Evolutionary conservation across 2,888 invertebrate genomes (phyloP), one percentile per base, ranked within the genome.

Genomic region (Aelia acuminata): DNA sequence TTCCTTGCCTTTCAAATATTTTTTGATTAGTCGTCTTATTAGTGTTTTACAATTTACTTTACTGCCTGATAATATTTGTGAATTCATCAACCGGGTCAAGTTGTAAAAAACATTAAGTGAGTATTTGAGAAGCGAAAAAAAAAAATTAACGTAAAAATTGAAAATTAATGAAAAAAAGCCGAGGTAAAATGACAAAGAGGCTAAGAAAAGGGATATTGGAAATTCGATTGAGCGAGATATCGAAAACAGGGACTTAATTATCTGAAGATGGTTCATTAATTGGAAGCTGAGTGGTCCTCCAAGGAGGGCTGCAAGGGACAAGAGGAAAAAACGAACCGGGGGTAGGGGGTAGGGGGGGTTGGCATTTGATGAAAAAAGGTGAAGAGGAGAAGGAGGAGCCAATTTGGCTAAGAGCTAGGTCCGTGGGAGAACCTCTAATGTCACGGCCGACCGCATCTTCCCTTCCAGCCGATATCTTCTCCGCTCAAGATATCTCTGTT

Each of bases 331-430:
- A 35, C 63, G 18, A n/a, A n/a, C n/a, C n/a, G n/a, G n/a, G n/a
- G n/a, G n/a, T n/a, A n/a, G n/a, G n/a, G n/a, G n/a, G n/a, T n/a
- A n/a, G 10, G 53, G 35, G 63, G 26, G 63, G 35, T 20, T 70
- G 63, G 63, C 63, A 70, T 70, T 70, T 70, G 63, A 70, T 70
- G 63, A 70, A 70, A 70, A 70, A 70, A 70, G 63, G 63, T 70
- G 35, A 70, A 35, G 35, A 70, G 63, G 63, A 70, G 63, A 20
- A 70, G 63, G 63, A 70, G 63, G 31, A 70, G 63, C 18, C 63
- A 70, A 70, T 70, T 70, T 70, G 80, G 43, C 39, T 39, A 43
- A 80, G 43, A 80, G 80, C n/a, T 10, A 43, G 43, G 10, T 22
- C 80, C 13, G 80, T 43, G n/a, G 75, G 22, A 20, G 63, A 43